Evolutionary conservation across 2,797 vertebrate genomes (phyloP), one percentile per base, ranked within the genome.

Genomic region (Sebastes nivosus): DNA sequence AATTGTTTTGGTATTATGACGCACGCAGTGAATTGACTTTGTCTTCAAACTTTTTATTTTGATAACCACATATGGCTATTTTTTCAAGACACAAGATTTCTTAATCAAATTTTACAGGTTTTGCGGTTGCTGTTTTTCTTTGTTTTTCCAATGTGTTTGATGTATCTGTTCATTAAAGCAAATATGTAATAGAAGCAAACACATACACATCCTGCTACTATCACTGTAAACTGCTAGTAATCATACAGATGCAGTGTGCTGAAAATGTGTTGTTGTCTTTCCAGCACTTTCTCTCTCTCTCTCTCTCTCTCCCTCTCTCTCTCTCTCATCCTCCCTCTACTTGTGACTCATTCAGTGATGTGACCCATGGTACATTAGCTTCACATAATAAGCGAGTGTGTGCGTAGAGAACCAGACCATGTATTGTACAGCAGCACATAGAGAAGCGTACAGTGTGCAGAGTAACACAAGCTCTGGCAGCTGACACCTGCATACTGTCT

Each of bases 331-430:
- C 63, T 42, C 36, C 36, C 34, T 38, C 34, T 65, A 13, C 7
- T 24, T 50, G 54, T 81, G 79, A 75, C 29, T 85, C 75, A 85
- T 34, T 20, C 60, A 59, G 34, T 38, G 46, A 72, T 70, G 70
- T 72, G 12, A 27, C 32, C 78, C 42, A 42, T 42, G 65, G 65
- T 77, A 60, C 77, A 72, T 72, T 77, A 68, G 30, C 30, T 46
- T 67, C 77, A 58, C 30, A 77, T 80, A 68, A 84, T 77, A 76
- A 22, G 25, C 8, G 60, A 34, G 36, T 63, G 29, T 65, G 61
- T 57, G 50, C 29, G 8, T 38, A 10, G 36, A 57, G 16, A 42
- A 16, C 20, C 60, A 66, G n/a, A 32, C 25, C 14, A 18, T 55
- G 57, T 57, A 11, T 5, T 52, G 63, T 29, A 30, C 24, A 66